Conservation (phyloP, 2,113 vertebrate species). For the Dasyurus viverrinus region DNA sequence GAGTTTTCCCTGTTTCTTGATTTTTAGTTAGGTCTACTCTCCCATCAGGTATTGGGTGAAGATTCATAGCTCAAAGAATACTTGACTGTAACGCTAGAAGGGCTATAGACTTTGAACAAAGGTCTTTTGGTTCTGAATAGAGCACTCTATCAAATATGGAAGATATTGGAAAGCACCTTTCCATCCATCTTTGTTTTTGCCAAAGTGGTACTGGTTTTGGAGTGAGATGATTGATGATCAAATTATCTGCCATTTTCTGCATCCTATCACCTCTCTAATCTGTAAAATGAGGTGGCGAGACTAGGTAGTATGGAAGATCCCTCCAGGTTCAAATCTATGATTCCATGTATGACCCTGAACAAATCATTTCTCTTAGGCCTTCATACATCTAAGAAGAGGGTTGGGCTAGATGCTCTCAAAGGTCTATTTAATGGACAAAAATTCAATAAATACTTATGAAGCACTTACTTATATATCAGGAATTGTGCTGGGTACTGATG, state of each 20-base stretch:
- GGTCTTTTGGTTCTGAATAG: neutral
- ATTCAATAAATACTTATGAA: neutral
- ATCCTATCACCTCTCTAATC: neutral
- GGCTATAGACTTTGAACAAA: neutral
- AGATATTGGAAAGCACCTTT: neutral
- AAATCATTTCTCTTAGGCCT: neutral
- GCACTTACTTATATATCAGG: neutral
- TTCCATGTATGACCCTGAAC: neutral
- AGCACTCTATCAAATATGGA: neutral
- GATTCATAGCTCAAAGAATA: too few relatives aligned
- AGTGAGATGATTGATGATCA: neutral
- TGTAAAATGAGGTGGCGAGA: too few relatives aligned
- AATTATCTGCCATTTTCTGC: neutral
- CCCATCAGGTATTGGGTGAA: too few relatives aligned
- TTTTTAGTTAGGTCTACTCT: too few relatives aligned
- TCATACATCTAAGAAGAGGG: neutral
- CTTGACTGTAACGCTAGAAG: neutral
- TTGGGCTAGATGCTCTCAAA: neutral
- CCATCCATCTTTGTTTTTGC: neutral
- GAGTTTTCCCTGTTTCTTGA: too few relatives aligned
- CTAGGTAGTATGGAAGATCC: neutral
- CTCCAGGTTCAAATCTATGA: neutral
- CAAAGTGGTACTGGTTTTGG: neutral
- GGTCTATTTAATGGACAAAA: neutral
- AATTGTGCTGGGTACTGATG: neutral